A percentile compares a stretch with the other conserved stretches of the same genome.
phyloP scores from a whole-genome alignment of 2,113 vertebrate species.

The Sakesphorus luctuosus region DNA sequence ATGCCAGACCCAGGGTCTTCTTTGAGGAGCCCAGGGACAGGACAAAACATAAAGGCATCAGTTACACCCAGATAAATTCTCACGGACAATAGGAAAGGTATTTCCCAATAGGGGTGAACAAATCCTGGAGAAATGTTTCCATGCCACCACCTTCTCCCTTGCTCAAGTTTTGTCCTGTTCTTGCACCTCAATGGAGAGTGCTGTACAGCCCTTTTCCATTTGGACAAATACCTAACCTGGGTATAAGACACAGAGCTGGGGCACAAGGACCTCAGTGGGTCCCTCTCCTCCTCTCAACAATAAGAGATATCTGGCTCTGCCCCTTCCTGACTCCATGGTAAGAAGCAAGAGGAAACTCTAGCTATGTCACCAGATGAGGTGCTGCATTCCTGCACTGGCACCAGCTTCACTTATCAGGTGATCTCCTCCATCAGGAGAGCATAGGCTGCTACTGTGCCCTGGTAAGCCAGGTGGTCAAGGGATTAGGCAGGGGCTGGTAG shows the following conservation, averaged over 20 bases:
- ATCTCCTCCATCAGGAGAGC: background rate
- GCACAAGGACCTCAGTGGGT: fast-evolving
- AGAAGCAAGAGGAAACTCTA: background rate
- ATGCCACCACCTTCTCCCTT: background rate
- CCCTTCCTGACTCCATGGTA: background rate
- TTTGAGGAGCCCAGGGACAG: background rate
- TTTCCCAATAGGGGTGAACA: background rate
- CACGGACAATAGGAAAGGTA: background rate
- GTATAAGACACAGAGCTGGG: background rate
- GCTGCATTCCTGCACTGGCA: background rate
- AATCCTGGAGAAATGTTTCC: background rate
- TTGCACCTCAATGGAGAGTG: fast-evolving
- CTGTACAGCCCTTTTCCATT: background rate
- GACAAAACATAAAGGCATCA: background rate
- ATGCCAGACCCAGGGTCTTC: background rate
- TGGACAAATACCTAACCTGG: background rate
- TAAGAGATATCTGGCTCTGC: fast-evolving
- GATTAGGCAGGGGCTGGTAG: background rate
- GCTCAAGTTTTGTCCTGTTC: background rate
- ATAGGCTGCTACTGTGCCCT: fast-evolving
- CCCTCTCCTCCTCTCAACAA: background rate
- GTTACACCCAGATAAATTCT: background rate
- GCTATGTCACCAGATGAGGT: background rate
- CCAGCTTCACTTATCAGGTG: fast-evolving
- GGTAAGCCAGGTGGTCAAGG: fast-evolving